phyloP scores from a whole-genome alignment of 2,797 vertebrate genomes.

The Pelobates cultripes region DNA sequence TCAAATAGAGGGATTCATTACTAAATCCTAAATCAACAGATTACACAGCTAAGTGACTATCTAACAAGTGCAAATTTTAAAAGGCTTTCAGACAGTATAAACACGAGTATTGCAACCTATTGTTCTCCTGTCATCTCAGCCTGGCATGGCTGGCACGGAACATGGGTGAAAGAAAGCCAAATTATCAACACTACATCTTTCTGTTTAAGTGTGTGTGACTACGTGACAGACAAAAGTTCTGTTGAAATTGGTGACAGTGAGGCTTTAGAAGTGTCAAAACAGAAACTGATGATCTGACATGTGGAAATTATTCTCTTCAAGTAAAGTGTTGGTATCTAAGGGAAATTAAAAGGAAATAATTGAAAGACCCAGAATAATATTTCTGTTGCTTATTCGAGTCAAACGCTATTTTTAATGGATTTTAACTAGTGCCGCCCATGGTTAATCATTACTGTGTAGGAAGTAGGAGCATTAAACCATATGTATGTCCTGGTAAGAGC shows the following conservation, averaged over 20 bases:
- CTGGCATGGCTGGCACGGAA: constrained; percentile 10
- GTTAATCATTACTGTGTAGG: no score
- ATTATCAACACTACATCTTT: constrained; percentile 16
- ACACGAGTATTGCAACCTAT: constrained; percentile 20
- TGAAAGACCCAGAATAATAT: neutral
- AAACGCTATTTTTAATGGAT: neutral
- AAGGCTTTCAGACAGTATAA: constrained; percentile 34
- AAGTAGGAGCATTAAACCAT: no score
- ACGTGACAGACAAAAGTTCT: constrained; percentile 40
- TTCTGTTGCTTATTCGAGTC: neutral
- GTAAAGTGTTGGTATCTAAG: constrained; percentile 9
- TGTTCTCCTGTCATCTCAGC: constrained; percentile 12
- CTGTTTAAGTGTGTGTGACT: constrained; percentile 20
- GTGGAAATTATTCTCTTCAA: constrained; percentile 1
- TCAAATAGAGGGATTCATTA: neutral
- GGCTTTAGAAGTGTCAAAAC: constrained; percentile 3
- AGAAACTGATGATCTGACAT: constrained; percentile 9
- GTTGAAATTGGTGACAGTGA: constrained; percentile 8
- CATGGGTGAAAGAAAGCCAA: constrained; percentile 26
- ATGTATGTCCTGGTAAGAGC: no score
- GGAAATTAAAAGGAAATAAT: constrained; percentile 37
- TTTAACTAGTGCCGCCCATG: neutral
- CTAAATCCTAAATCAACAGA: constrained; percentile 30
- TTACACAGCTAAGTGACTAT: constrained; percentile 29
- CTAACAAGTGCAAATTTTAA: constrained; percentile 25